Conservation (phyloP, 1,140 invertebrate genomes). For the Drosophila bocki region DNA sequence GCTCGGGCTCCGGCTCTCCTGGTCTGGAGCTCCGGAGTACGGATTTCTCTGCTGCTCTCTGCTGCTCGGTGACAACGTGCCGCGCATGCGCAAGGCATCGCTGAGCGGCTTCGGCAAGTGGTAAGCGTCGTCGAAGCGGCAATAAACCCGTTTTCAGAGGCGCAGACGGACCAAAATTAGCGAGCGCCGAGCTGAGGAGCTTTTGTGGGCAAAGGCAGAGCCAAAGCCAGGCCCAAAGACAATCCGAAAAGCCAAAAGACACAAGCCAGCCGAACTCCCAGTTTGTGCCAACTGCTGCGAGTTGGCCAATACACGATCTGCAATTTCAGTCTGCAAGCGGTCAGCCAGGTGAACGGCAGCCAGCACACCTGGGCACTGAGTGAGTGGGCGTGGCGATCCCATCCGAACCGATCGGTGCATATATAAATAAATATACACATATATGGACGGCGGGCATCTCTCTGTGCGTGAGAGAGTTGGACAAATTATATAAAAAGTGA, state of each 20-base stretch:
- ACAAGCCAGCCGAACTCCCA: constrained; percentile 53
- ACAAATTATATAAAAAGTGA: constrained; percentile 69
- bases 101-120: constrained; percentile 17
- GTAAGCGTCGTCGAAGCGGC: constrained; percentile 53
- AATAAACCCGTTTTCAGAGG: constrained; percentile 68
- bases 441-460: constrained; percentile 13
- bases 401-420: constrained; percentile 46
- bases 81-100: constrained; percentile 67
- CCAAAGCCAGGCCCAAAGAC: constrained; percentile 23
- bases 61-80: constrained; percentile 32
- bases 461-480: constrained; percentile 37
- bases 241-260: constrained; percentile 47
- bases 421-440: constrained; percentile 22
- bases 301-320: constrained; percentile 81
- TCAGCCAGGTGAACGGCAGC: constrained; percentile 83
- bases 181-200: constrained; percentile 58
- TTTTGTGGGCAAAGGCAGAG: constrained; percentile 36
- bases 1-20: constrained; percentile 1
- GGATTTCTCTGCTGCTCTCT: constrained; percentile 11
- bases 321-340: constrained; percentile 84
- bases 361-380: constrained; percentile 66
- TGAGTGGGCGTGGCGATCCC: constrained; percentile 67
- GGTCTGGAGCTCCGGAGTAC: neutral
- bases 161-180: constrained; percentile 70
- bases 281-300: constrained; percentile 68